Evolutionary conservation across 2,888 invertebrate genomes (phyloP).

Genomic region (Sarcophaga rosellei): DNA sequence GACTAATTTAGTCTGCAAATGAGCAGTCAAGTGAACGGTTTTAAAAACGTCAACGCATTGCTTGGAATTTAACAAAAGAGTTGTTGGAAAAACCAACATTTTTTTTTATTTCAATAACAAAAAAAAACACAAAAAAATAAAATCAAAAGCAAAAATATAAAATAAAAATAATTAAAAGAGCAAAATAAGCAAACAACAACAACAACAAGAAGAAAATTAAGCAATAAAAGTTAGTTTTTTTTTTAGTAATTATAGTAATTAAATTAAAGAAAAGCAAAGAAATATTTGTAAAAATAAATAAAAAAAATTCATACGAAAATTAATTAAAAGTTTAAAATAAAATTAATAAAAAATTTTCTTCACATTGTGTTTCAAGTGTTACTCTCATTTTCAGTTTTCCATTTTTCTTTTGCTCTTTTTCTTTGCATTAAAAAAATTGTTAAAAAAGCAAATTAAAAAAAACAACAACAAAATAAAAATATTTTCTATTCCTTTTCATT

Average conservation of each 20-base stretch:
- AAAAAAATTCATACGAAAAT: neutral
- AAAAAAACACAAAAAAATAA: slow-evolving; percentile 28
- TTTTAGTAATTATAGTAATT: too few relatives aligned
- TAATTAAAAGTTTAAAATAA: neutral
- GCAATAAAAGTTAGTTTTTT: slow-evolving; percentile 6
- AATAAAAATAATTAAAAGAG: neutral
- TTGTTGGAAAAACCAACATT: slow-evolving; percentile 66
- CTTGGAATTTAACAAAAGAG: slow-evolving; percentile 47
- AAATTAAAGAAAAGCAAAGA: neutral
- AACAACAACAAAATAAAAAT: neutral
- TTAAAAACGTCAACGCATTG: slow-evolving; percentile 59
- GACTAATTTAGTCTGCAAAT: slow-evolving; percentile 80
- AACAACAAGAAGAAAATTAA: neutral
- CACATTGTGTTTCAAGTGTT: neutral
- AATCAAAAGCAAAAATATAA: neutral
- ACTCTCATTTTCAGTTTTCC: slow-evolving; percentile 12
- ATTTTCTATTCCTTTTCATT: slow-evolving; percentile 25
- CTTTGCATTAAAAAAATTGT: neutral
- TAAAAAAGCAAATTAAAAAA: slow-evolving; percentile 6
- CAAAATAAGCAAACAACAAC: neutral
- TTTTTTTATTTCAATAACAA: slow-evolving; percentile 20
- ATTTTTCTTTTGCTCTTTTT: slow-evolving; percentile 5
- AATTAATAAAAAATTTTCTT: slow-evolving; percentile 3
- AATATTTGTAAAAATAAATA: neutral
- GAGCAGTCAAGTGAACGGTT: slow-evolving; percentile 79